Conservation (phyloP, 2,797 vertebrate genomes). For the Sebastes diaconus region DNA sequence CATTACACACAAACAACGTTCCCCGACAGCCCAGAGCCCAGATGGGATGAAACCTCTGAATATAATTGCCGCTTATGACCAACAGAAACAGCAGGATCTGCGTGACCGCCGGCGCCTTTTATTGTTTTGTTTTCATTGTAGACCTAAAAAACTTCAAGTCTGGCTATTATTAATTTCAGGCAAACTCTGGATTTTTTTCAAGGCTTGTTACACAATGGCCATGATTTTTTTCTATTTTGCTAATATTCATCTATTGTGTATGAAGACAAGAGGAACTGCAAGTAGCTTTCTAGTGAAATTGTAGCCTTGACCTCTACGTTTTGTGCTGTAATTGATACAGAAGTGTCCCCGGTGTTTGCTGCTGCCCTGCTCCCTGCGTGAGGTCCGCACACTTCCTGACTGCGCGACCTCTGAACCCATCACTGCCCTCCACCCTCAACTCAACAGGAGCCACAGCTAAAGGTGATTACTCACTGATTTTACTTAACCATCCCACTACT, state of each 20-base stretch:
- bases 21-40: slow-evolving; percentile 10
- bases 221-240: not conserved
- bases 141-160: not conserved
- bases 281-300: not conserved
- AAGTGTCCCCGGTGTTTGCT: not conserved
- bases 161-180: not conserved
- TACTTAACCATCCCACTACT: not conserved
- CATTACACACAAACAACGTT: slow-evolving; percentile 20
- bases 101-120: not conserved
- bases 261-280: not conserved
- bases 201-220: not conserved
- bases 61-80: slow-evolving; percentile 21
- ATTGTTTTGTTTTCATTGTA: slow-evolving; percentile 26
- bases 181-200: not conserved
- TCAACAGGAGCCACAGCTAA: not conserved
- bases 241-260: not conserved
- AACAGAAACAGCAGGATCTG: slow-evolving; percentile 2
- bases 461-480: not conserved
- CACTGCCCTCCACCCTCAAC: not conserved
- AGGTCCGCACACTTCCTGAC: slow-evolving; percentile 32
- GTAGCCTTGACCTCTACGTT: not conserved
- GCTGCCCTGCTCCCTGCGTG: not conserved
- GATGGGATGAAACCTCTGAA: slow-evolving; percentile 15
- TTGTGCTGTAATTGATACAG: slow-evolving; percentile 8
- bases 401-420: slow-evolving; percentile 36